phyloP scores from a whole-genome alignment of 1,140 invertebrate genomes.

The Zaprionus tsacasi region DNA sequence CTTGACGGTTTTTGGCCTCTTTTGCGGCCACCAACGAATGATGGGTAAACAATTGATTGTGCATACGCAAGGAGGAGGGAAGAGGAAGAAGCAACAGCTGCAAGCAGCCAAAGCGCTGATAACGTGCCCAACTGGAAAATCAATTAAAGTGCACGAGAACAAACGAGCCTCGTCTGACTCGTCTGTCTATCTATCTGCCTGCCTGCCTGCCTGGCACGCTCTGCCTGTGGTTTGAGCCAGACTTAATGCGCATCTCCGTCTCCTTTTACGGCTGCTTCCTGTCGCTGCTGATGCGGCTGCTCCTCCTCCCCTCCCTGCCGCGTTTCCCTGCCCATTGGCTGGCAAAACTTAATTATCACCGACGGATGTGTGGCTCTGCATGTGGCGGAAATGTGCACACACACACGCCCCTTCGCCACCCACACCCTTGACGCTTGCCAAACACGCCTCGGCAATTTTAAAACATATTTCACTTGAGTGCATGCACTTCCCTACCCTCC shows the following conservation, averaged over 20 bases:
- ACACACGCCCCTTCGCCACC: conserved; percentile 19
- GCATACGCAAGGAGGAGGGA: not conserved
- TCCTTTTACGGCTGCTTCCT: conserved; percentile 1
- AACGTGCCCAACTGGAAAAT: conserved; percentile 76
- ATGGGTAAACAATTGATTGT: conserved; percentile 38
- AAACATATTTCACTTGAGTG: conserved; percentile 75
- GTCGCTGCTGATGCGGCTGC: not conserved
- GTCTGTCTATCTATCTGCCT: conserved; percentile 14
- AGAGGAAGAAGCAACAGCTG: conserved; percentile 37
- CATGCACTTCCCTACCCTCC: conserved; percentile 8
- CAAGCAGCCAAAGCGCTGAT: conserved; percentile 65
- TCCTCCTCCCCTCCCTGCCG: not conserved
- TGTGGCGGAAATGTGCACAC: conserved; percentile 63
- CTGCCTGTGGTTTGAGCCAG: conserved; percentile 2
- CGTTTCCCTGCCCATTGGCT: not conserved
- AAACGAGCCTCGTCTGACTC: not conserved
- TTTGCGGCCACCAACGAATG: not conserved
- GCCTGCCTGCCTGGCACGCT: conserved; percentile 13
- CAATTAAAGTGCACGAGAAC: conserved; percentile 62
- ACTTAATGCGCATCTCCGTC: conserved; percentile 41
- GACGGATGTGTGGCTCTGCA: conserved; percentile 76
- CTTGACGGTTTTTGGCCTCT: conserved; percentile 7
- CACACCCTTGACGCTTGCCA: conserved; percentile 54
- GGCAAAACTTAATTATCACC: conserved; percentile 77
- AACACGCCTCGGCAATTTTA: conserved; percentile 77